Evolutionary conservation across 2,888 invertebrate genomes (phyloP).

Genomic region (Cephus spinipes): DNA sequence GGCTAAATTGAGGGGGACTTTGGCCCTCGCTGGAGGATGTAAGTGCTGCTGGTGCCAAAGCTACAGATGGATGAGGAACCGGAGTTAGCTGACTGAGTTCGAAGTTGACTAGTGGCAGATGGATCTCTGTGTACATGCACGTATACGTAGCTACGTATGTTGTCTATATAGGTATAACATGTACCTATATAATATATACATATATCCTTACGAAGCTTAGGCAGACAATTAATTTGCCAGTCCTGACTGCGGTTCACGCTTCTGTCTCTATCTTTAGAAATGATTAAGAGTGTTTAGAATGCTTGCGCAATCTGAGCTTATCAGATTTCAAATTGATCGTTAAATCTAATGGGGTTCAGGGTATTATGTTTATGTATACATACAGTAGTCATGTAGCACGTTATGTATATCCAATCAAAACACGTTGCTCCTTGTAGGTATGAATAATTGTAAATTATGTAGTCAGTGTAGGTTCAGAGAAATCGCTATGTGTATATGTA

Average conservation of each 20-base stretch:
- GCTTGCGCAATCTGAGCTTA: neutral
- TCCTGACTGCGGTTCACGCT: conserved; percentile 6
- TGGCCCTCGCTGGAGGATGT: conserved; percentile 12
- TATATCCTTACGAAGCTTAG: conserved; percentile 16
- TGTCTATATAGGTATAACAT: neutral
- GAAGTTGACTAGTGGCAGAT: conserved; percentile 12
- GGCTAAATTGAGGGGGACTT: conserved; percentile 43
- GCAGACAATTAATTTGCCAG: conserved; percentile 52
- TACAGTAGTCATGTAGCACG: neutral
- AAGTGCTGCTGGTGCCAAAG: neutral
- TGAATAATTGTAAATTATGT: neutral
- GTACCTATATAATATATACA: neutral
- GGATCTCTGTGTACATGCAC: neutral
- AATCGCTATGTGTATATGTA: neutral
- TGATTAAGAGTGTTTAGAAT: neutral
- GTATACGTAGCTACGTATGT: neutral
- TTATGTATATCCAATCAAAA: neutral
- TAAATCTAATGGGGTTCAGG: neutral
- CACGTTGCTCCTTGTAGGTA: neutral
- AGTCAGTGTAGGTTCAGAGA: neutral
- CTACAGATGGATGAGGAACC: neutral
- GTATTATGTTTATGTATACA: neutral
- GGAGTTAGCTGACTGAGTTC: conserved; percentile 11
- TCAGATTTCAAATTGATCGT: neutral
- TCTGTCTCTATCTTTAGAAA: neutral